A percentile compares a stretch with the other conserved stretches of the same genome.
phyloP scores from a whole-genome alignment of 2,888 invertebrate genomes.

The Dastarcus helophoroides region DNA sequence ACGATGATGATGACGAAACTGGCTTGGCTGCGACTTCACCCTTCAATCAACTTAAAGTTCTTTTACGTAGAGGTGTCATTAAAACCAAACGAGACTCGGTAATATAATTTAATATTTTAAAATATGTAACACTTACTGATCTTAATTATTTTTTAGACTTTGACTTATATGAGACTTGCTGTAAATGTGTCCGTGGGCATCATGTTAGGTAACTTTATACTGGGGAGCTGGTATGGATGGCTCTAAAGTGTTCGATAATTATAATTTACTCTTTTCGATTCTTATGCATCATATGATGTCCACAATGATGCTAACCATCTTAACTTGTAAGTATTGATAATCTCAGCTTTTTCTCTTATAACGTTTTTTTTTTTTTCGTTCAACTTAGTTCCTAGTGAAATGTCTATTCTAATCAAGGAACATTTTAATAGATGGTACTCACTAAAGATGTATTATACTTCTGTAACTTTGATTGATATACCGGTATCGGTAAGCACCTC shows the following conservation, averaged over 20 bases:
- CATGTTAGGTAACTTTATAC: constrained; percentile 66
- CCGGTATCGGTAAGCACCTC: constrained; percentile 57
- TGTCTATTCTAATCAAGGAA: constrained; percentile 70
- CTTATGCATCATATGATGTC: constrained; percentile 90
- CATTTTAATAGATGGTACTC: constrained; percentile 87
- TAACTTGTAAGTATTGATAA: constrained; percentile 58
- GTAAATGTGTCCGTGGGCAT: constrained; percentile 66
- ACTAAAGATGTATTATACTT: constrained; percentile 66
- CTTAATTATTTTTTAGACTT: constrained; percentile 43
- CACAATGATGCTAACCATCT: constrained; percentile 80
- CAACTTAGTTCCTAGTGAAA: constrained; percentile 64
- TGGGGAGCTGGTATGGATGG: constrained; percentile 65
- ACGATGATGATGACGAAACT: constrained; percentile 11
- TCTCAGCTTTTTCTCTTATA: constrained; percentile 3
- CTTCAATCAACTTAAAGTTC: constrained; percentile 57
- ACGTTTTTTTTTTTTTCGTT: constrained; percentile 7
- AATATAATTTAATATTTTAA: constrained; percentile 21
- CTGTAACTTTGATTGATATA: constrained; percentile 64
- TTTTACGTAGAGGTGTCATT: constrained; percentile 58
- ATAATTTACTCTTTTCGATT: constrained; percentile 80
- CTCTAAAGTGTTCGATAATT: constrained; percentile 67
- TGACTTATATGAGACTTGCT: constrained; percentile 63
- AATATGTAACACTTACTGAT: not conserved
- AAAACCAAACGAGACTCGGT: constrained; percentile 65
- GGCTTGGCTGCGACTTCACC: constrained; percentile 57